These are phyloP conservation scores for Miichthys miiuy DNA, from an alignment of 2,797 vertebrate genomes.

Conservation along the genomic window DNA sequence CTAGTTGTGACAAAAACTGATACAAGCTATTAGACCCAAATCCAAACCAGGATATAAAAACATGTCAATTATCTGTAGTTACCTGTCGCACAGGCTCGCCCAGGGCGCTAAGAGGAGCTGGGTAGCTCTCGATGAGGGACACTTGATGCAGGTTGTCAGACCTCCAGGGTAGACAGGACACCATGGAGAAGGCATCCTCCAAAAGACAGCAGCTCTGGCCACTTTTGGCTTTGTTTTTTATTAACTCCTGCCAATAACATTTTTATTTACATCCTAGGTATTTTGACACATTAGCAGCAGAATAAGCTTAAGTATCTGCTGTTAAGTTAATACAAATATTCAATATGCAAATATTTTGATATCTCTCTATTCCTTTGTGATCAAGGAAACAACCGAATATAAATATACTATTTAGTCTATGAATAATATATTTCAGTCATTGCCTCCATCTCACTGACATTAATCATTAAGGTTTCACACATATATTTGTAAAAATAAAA, in stretches of 20 bases:
- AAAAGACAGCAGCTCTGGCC: constrained; percentile 91
- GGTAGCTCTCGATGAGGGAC: constrained; percentile 96
- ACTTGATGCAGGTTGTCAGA: constrained; percentile 94
- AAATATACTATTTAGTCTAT: background rate
- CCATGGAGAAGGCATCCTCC: constrained; percentile 93
- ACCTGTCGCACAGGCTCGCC: constrained; percentile 97
- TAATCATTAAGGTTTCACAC: background rate
- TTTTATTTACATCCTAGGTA: background rate
- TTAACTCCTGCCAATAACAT: constrained; percentile 88
- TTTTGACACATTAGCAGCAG: background rate
- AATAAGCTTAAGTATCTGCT: background rate
- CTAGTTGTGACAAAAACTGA: background rate
- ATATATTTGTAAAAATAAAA: background rate
- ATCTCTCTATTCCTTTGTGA: background rate
- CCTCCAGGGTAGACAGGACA: constrained; percentile 91
- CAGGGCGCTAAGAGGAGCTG: constrained; percentile 91
- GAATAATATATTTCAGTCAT: background rate
- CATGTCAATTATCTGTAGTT: background rate
- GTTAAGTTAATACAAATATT: background rate
- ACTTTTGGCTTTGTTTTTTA: constrained; percentile 94
- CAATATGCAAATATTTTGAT: background rate
- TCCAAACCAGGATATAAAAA: background rate
- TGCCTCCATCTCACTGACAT: background rate
- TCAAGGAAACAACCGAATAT: background rate
- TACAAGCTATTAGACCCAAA: background rate